These are phyloP conservation scores for Papilio polytes DNA, from an alignment of 1,140 invertebrate species.

Conservation along the genomic window DNA sequence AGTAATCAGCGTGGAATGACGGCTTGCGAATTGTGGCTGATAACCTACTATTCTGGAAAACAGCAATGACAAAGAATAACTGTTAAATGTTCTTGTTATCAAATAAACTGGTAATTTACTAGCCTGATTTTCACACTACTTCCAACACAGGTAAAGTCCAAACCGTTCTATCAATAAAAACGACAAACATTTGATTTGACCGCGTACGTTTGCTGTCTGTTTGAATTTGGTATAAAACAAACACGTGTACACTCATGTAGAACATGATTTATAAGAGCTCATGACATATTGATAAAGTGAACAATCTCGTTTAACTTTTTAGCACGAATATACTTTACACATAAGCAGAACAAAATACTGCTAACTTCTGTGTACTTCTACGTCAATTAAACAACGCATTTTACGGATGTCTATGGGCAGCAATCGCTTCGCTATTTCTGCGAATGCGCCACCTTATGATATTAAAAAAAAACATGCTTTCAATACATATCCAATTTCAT, in stretches of 20 bases:
- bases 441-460: too few relatives aligned
- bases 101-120: background rate
- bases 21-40: too few relatives aligned
- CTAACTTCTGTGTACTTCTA: too few relatives aligned
- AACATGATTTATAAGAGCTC: background rate
- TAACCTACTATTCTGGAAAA: too few relatives aligned
- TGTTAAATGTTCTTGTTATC: background rate
- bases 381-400: too few relatives aligned
- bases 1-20: background rate
- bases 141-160: background rate
- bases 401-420: too few relatives aligned
- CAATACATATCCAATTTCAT: background rate
- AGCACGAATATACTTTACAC: background rate
- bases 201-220: background rate
- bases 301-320: background rate
- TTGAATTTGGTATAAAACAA: conserved; percentile 9
- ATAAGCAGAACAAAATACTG: background rate
- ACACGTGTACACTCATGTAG: background rate
- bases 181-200: conserved; percentile 1
- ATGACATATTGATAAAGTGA: background rate
- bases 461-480: background rate
- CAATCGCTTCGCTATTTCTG: too few relatives aligned
- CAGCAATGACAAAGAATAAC: too few relatives aligned
- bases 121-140: background rate
- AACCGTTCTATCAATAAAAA: conserved; percentile 29